Evolutionary conservation across 1,140 invertebrate species (phyloP), one percentile per base, ranked within the genome.

Genomic region (Rhagoletis zephyria): DNA sequence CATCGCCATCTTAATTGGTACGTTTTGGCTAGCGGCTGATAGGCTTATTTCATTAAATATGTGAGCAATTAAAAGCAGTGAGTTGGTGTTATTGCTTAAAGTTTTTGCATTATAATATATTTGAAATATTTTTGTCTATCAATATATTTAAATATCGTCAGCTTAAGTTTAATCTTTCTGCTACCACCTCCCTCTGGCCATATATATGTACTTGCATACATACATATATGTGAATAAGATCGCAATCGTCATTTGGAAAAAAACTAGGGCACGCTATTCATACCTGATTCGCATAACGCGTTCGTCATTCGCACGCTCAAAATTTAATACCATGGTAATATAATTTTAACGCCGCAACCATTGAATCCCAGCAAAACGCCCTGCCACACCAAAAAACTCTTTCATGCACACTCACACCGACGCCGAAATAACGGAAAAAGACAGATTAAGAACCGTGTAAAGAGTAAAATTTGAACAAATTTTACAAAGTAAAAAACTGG

Each of bases 291-390:
- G 16, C 40, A 10, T 74, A 74, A 74, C 42, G 67, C 67, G 9
- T 42, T 16, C 10, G 40, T 40, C 40, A 74, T 74, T 74, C 45
- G 45, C 67, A 74, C 67, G 67, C 67, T 45, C 67, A 42, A 40
- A 74, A 74, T 74, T 74, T 74, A 74, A 74, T 74, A 45, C 67
- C 67, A 48, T 74, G 45, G 67, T 74, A 42, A 74, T 74, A 45
- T 74, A 74, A 74, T 74, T 74, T 42, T 14, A 74, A 74, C 67
- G 40, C 67, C 67, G 16, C 64, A 19, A 30, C 0, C 42, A 74
- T 3, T 14, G 40, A 5, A 40, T 45, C 10, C 67, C 40, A 48
- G 9, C 45, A 16, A 45, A 74, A 74, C 67, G 45, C 67, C 10
- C 42, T 74, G 40, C 14, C 40, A 45, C 42, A 48, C 12, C 14